These are phyloP conservation scores for Pollenia labialis DNA, from an alignment of 2,888 invertebrate species.

Conservation along the genomic window DNA sequence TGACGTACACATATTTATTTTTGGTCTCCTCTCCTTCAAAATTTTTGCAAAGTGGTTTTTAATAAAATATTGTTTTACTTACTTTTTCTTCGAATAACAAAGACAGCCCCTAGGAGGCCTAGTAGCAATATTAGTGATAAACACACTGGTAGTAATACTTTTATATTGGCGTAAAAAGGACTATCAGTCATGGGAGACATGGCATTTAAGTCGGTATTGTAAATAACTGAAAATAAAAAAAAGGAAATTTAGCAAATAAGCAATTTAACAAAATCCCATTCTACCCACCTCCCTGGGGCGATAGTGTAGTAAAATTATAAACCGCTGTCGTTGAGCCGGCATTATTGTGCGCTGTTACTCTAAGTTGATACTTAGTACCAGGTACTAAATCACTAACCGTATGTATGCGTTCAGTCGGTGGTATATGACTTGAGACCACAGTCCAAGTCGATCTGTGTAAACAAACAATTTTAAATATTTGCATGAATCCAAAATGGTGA, in stretches of 20 bases:
- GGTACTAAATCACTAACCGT: constrained; percentile 91
- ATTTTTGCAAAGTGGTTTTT: background rate
- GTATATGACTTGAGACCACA: constrained; percentile 92
- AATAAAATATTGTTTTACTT: constrained; percentile 80
- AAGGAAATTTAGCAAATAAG: background rate
- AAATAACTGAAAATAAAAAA: constrained; percentile 81
- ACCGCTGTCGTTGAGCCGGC: constrained; percentile 93
- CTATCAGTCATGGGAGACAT: constrained; percentile 88
- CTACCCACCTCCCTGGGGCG: constrained; percentile 89
- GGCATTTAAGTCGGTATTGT: constrained; percentile 88
- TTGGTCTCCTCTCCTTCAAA: too few relatives aligned
- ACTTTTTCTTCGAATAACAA: constrained; percentile 90
- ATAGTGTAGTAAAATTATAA: constrained; percentile 93
- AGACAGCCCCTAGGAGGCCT: constrained; percentile 88
- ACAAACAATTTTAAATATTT: background rate
- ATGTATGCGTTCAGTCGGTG: constrained; percentile 91
- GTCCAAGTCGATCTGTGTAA: constrained; percentile 87
- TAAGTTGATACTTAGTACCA: constrained; percentile 89
- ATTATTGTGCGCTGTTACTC: constrained; percentile 93
- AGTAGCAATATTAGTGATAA: constrained; percentile 88
- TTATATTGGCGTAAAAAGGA: constrained; percentile 88
- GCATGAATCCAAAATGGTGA: background rate
- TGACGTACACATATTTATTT: too few relatives aligned
- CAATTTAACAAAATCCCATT: background rate
- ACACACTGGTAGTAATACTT: constrained; percentile 87